A percentile compares a stretch with the other conserved stretches of the same genome.
These are phyloP conservation scores for Aptenodytes forsteri DNA, from an alignment of 2,113 vertebrate species.

Conservation along the genomic window DNA sequence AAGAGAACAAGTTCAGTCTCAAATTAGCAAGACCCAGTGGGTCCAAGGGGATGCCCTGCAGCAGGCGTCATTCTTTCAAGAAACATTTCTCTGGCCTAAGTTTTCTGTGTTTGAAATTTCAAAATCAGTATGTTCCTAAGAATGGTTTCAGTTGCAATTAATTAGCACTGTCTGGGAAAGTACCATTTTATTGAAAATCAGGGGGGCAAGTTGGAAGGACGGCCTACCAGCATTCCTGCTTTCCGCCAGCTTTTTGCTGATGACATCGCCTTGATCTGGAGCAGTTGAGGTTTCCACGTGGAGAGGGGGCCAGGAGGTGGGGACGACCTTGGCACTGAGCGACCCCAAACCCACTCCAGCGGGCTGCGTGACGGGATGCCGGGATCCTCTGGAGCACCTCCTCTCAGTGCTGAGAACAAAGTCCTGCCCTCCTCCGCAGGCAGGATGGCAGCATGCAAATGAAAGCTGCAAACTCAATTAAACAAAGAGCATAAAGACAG, in stretches of 20 bases:
- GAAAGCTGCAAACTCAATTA: neutral
- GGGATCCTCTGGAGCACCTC: neutral
- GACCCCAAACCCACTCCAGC: neutral
- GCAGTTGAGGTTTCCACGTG: neutral
- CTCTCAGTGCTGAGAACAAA: neutral
- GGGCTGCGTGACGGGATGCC: accelerated
- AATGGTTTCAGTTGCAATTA: neutral
- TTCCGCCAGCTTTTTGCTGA: neutral
- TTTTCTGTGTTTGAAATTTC: neutral
- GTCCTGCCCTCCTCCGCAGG: neutral
- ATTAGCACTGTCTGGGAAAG: neutral
- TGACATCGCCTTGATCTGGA: neutral
- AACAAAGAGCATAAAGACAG: conserved; percentile 11
- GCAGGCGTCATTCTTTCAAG: neutral
- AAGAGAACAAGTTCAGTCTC: neutral
- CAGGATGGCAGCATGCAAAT: neutral
- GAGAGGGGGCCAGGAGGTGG: neutral
- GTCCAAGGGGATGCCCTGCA: neutral
- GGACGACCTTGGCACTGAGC: accelerated
- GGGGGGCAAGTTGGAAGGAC: accelerated
- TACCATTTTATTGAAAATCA: accelerated
- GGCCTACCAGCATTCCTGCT: neutral
- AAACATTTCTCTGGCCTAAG: neutral
- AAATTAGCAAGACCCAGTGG: neutral
- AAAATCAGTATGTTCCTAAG: neutral